These are phyloP conservation scores for Camelus bactrianus DNA, from an alignment of 2,113 vertebrate species.

Conservation along the genomic window DNA sequence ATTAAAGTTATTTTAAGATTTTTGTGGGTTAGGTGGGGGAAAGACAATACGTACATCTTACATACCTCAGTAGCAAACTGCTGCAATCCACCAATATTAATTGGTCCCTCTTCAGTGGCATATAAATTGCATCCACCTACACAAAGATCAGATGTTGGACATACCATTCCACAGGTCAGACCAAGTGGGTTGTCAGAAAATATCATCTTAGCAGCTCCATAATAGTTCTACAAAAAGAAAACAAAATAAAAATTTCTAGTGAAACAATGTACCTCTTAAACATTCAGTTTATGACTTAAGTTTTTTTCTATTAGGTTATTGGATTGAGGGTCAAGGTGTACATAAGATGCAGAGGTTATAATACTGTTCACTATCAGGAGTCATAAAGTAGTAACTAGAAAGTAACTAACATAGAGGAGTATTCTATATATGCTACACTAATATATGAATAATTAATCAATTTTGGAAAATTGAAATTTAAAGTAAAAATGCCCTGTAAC, in stretches of 20 bases:
- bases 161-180: constrained; percentile 96
- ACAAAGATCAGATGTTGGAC: constrained; percentile 95
- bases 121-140: constrained; percentile 93
- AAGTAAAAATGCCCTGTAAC: background rate
- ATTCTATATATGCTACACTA: background rate
- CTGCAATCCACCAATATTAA: constrained; percentile 97
- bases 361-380: background rate
- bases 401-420: background rate
- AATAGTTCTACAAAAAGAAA: constrained; percentile 91
- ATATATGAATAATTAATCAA: background rate
- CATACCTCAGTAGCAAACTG: constrained; percentile 97
- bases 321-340: background rate
- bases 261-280: background rate
- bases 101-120: constrained; percentile 95
- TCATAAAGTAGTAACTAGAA: background rate
- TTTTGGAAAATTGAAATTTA: background rate
- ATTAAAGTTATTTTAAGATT: constrained; percentile 12
- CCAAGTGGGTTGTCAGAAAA: constrained; percentile 97
- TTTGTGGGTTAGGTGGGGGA: background rate
- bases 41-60: background rate
- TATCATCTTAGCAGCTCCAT: constrained; percentile 93
- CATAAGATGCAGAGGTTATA: background rate
- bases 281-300: background rate
- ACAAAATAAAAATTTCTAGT: background rate
- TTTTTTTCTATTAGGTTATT: background rate